Conservation (phyloP, 2,888 invertebrate genomes). For the Flabesymbios commensalis region DNA sequence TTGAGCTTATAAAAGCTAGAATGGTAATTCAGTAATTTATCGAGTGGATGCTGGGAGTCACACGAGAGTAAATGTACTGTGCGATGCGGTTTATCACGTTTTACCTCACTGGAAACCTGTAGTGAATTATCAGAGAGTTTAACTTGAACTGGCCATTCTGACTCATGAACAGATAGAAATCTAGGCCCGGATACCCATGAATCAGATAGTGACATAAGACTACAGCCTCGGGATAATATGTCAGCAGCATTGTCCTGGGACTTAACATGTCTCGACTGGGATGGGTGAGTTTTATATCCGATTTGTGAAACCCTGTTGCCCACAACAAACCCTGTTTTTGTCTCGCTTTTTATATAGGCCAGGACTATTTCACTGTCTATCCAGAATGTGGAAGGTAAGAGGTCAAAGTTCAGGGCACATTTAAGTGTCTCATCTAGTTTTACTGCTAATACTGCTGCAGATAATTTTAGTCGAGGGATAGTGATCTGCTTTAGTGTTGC, state of each 20-base stretch:
- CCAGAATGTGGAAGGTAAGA: constrained; percentile 15
- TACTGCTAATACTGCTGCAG: background rate
- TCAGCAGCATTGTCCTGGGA: constrained; percentile 31
- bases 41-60: too few species aligned
- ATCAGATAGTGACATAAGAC: background rate
- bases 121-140: too few species aligned
- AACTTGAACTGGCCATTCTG: too few species aligned
- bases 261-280: constrained; percentile 38
- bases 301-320: constrained; percentile 37
- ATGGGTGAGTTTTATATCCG: constrained; percentile 15
- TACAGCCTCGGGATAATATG: constrained; percentile 25
- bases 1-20: too few species aligned
- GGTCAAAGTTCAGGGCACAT: constrained; percentile 8
- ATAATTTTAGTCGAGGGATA: constrained; percentile 10
- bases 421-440: background rate
- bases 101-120: too few species aligned
- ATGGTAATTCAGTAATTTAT: too few species aligned
- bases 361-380: constrained; percentile 12
- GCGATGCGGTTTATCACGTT: too few species aligned
- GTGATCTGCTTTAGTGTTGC: constrained; percentile 32
- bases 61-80: too few species aligned
- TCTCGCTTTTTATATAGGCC: constrained; percentile 17
- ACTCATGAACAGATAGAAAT: constrained; percentile 11
- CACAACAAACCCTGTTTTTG: constrained; percentile 38
- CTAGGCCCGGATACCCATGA: constrained; percentile 13